phyloP scores from a whole-genome alignment of 53 echinoderm and acorn worm species.

The Arbacia lixula region DNA sequence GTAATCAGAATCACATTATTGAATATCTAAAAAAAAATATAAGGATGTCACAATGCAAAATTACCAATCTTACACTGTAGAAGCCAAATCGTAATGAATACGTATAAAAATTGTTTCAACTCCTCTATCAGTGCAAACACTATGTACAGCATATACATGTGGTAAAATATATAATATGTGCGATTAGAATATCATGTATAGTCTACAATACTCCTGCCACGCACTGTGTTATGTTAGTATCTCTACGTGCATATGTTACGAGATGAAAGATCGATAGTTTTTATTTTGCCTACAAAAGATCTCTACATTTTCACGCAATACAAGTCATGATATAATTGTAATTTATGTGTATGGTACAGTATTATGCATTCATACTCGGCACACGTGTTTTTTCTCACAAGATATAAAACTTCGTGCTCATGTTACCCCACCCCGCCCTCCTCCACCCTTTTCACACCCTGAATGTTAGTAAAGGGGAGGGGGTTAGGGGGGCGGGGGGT shows the following conservation, averaged over 20 bases:
- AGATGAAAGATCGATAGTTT: constrained; percentile 57
- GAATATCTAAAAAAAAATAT: neutral
- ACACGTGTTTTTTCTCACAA: too few species aligned
- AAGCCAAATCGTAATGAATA: too few species aligned
- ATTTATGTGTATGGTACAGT: too few species aligned
- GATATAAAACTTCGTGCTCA: too few species aligned
- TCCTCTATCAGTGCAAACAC: constrained; percentile 17
- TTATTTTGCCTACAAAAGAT: neutral
- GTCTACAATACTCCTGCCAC: neutral
- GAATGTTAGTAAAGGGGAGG: too few species aligned
- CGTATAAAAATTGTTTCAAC: constrained; percentile 25
- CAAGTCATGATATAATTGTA: too few species aligned
- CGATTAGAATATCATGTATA: neutral
- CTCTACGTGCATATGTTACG: constrained; percentile 49
- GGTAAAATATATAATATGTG: neutral
- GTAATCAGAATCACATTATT: neutral
- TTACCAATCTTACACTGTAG: too few species aligned
- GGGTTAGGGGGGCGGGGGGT: too few species aligned
- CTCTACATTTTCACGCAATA: neutral
- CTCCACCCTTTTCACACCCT: too few species aligned
- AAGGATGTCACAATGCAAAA: neutral
- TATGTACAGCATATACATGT: constrained; percentile 26
- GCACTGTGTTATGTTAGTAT: neutral
- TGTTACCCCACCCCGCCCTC: too few species aligned
- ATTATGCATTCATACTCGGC: too few species aligned